Evolutionary conservation across 2,797 vertebrate species (phyloP).

Genomic region (Prionace glauca): DNA sequence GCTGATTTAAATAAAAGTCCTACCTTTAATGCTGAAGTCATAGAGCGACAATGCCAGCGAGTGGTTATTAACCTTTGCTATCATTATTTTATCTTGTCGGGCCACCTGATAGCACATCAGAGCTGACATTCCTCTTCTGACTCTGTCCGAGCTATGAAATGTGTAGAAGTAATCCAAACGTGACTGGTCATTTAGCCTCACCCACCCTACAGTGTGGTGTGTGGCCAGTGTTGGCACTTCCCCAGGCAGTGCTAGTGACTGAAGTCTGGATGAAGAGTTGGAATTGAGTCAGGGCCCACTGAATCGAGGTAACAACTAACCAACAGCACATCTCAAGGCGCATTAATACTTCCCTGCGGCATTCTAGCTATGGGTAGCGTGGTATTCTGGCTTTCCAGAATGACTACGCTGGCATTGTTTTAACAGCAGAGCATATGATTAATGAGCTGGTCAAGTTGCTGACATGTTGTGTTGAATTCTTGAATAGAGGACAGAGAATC

Average conservation of each 20-base stretch:
- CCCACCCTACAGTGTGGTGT: neutral
- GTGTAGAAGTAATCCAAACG: neutral
- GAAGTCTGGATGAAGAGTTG: neutral
- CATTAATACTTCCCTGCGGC: neutral
- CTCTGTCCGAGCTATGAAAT: neutral
- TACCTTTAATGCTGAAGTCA: neutral
- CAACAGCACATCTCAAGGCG: neutral
- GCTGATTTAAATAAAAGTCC: neutral
- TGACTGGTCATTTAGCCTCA: neutral
- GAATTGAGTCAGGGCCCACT: neutral
- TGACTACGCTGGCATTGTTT: neutral
- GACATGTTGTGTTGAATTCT: neutral
- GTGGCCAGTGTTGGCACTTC: neutral
- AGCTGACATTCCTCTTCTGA: neutral
- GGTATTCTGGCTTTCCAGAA: neutral
- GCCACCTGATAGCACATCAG: neutral
- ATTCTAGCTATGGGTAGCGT: neutral
- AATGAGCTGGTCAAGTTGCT: neutral
- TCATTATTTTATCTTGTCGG: neutral
- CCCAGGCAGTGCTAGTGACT: neutral
- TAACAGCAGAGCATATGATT: neutral
- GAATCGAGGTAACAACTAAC: neutral
- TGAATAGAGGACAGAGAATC: neutral
- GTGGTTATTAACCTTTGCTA: neutral
- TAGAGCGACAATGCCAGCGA: neutral